A percentile compares a stretch with the other conserved stretches of the same genome.
Conservation (phyloP, 2,888 invertebrate species). For the Strigamia transsilvanica region DNA sequence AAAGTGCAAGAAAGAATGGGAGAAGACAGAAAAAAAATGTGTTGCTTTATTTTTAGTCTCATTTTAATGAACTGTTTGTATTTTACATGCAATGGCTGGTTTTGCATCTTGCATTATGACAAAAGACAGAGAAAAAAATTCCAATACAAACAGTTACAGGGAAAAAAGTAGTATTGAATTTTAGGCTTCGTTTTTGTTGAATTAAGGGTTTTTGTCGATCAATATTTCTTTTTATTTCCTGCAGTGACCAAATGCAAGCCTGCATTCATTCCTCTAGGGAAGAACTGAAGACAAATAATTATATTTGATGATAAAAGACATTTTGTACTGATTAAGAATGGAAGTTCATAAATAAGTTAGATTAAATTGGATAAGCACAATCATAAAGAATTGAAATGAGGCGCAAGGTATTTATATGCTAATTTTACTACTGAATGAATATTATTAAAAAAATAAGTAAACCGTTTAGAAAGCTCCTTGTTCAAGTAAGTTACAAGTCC, state of each 20-base stretch:
- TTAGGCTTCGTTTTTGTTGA: neutral
- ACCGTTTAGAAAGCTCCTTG: too few relatives aligned
- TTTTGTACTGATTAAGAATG: neutral
- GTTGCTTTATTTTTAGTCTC: neutral
- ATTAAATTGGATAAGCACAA: neutral
- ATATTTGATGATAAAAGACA: constrained; percentile 21
- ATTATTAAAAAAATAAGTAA: too few relatives aligned
- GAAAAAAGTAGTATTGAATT: neutral
- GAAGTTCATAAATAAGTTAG: neutral
- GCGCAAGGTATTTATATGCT: too few relatives aligned
- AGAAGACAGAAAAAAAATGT: neutral
- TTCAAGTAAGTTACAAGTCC: too few relatives aligned
- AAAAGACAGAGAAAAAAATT: too few relatives aligned
- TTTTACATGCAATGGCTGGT: neutral
- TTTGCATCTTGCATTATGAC: constrained; percentile 6
- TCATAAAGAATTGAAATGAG: neutral
- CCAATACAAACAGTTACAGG: too few relatives aligned
- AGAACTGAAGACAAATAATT: constrained; percentile 43
- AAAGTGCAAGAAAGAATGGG: constrained; percentile 2
- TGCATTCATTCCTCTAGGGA: constrained; percentile 40
- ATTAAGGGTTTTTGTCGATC: neutral
- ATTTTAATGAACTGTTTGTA: neutral
- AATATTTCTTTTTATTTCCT: constrained; percentile 10
- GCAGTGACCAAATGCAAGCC: constrained; percentile 34
- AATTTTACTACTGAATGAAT: too few relatives aligned